Evolutionary conservation across 2,888 invertebrate genomes (phyloP), one percentile per base, ranked within the genome.

Genomic region (Lasioglossum morio): DNA sequence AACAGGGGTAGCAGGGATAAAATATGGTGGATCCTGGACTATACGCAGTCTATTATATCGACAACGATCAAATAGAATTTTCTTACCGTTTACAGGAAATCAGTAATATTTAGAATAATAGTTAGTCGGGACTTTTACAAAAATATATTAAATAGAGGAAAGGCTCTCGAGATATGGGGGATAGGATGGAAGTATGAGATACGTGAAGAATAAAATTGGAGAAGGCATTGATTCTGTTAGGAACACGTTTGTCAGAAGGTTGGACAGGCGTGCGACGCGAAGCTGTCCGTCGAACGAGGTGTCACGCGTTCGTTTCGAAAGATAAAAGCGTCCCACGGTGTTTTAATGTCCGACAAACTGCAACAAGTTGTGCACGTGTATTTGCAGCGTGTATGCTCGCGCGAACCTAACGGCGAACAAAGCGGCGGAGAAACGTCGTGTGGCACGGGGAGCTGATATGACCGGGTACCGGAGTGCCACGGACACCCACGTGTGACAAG

Each of bases 401-500:
- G 66, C 37, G 34, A 2, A 34, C 30, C 27, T 14, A 66, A 53
- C 53, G 16, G 34, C 60, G 34, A 75, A 69, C 69, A 78, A 72
- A 84, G 69, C 79, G 81, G 77, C 37, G 57, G 53, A 53, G 46
- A 75, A 84, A 76, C 77, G 79, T 80, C 80, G 79, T n/a, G 76
- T 53, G 66, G 77, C 78, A 76, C 48, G 43, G 80, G 76, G 70
- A 88, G 72, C 77, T 69, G 90, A 86, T 85, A 88, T 66, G 81
- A 88, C 72, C 82, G 60, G 77, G 83, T 73, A 82, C 60, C 76
- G 72, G 79, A 82, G 85, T 80, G 80, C 72, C 84, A 72, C 63
- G 86, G 74, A 91, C 92, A 92, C 92, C 92, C 91, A 92, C 92
- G 90, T 88, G 82, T 85, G 89, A 89, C 90, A 84, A 80, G 90